phyloP scores from a whole-genome alignment of 2,113 vertebrate species.

The Oxygymnocypris stewartii region DNA sequence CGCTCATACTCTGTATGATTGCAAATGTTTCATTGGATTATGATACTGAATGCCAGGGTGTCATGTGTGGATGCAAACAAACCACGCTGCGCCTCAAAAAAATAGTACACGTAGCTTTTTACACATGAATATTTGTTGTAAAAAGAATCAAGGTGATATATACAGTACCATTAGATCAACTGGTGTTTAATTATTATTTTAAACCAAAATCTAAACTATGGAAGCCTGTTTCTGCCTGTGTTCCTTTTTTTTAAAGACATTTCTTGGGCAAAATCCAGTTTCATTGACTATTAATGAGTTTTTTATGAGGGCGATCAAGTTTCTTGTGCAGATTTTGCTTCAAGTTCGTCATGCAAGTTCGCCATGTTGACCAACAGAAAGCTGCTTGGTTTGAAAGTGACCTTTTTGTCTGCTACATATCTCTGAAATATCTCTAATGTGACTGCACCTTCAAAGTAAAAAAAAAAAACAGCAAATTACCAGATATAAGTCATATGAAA shows the following conservation, averaged over 20 bases:
- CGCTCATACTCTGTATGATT: conserved; percentile 6
- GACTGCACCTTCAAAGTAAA: neutral
- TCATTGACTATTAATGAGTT: neutral
- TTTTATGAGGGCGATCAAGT: neutral
- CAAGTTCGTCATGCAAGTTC: neutral
- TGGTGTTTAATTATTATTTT: neutral
- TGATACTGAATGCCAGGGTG: conserved; percentile 5
- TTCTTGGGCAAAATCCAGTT: neutral
- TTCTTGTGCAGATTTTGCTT: neutral
- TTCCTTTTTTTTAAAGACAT: neutral
- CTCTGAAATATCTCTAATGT: neutral
- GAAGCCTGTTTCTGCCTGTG: neutral
- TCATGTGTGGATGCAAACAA: neutral
- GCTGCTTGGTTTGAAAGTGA: neutral
- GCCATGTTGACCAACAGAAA: neutral
- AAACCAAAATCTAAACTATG: neutral
- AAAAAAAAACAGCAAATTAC: neutral
- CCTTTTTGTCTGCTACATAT: neutral
- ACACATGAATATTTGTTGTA: neutral
- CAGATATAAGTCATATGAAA: neutral
- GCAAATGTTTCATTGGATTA: conserved; percentile 22
- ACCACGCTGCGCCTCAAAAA: neutral
- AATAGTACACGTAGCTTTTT: no score
- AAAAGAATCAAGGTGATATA: neutral
- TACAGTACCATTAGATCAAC: neutral